Evolutionary conservation across 2,888 invertebrate species (phyloP).

Genomic region (Dicyrtoma fusca): DNA sequence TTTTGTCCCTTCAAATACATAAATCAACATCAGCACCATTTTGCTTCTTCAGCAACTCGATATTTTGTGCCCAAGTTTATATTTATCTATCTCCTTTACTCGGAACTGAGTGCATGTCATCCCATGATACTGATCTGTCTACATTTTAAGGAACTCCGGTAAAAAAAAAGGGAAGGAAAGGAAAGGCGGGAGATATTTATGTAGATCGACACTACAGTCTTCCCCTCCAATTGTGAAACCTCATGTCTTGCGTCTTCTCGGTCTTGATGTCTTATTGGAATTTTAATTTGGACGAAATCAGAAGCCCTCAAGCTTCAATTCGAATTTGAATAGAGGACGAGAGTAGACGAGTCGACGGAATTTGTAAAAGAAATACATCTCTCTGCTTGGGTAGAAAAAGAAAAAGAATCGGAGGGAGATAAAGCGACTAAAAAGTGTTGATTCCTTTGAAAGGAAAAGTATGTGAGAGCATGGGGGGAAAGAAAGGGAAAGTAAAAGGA

Average conservation of each 20-base stretch:
- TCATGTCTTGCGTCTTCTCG: neutral
- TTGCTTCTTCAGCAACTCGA: too few relatives aligned
- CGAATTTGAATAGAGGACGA: neutral
- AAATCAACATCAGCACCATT: too few relatives aligned
- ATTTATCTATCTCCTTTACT: too few relatives aligned
- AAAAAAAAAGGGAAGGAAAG: too few relatives aligned
- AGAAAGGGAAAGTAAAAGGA: too few relatives aligned
- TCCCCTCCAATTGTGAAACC: neutral
- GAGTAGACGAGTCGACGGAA: neutral
- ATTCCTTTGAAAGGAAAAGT: neutral
- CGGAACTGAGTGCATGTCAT: too few relatives aligned
- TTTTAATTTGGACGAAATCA: constrained; percentile 30
- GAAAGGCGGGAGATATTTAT: neutral
- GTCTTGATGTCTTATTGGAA: constrained; percentile 22
- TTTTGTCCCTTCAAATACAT: too few relatives aligned
- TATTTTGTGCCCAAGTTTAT: too few relatives aligned
- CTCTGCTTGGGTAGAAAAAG: too few relatives aligned
- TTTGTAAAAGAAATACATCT: too few relatives aligned
- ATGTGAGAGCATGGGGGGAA: too few relatives aligned
- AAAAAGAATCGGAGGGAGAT: neutral
- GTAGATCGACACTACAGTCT: neutral
- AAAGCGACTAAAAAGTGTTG: neutral
- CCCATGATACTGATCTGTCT: too few relatives aligned
- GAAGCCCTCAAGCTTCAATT: constrained; percentile 13
- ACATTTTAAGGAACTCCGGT: neutral